Base-by-base conservation (phyloP, 2,797 vertebrate genomes). In the Acanthurus lineatus region DNA sequence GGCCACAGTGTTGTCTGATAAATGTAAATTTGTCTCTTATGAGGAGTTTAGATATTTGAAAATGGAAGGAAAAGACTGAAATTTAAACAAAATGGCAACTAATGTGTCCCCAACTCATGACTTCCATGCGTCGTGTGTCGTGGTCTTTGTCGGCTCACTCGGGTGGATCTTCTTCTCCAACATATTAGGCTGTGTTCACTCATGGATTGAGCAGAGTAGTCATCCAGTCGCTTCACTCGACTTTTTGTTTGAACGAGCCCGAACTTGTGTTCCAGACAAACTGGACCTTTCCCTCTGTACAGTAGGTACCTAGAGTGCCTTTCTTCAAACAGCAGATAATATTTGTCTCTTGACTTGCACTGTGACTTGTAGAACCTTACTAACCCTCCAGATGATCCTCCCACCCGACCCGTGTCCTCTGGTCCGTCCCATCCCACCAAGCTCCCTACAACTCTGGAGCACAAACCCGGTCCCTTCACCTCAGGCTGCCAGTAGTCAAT, bases 301-400 rank as follows among this genome's bases (percentile, higher is more conserved):
- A 90, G 87, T 92, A 92, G 94, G 94, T 94, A 94, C 93, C 93
- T 92, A 12, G 92, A 95, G 93, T 95, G 94, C 93, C 94, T 95
- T 94, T 91, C 87, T 92, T 93, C 90, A 91, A 87, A 94, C 90
- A 89, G 92, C 88, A 92, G 88, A 94, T 91, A 87, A 93, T 92
- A 90, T 91, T 90, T 91, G 89, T 93, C 88, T 93, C 87, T 93
- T 79, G 93, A 94, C 93, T 93, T 94, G 92, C 93, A 94, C 94
- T 94, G 94, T 95, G 94, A 94, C 91, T 90, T 65, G 87, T 93
- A 87, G 90, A 90, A 89, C 81, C 87, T 85, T 86, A 79, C 73
- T 64, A 54, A 81, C 78, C 83, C 84, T 68, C 68, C 73, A 62
- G 69, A 77, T 73, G 51, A 66, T 16, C 65, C 76, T 11, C 45